Evolutionary conservation across 2,888 invertebrate genomes (phyloP).

Genomic region (Odiellus spinosus): DNA sequence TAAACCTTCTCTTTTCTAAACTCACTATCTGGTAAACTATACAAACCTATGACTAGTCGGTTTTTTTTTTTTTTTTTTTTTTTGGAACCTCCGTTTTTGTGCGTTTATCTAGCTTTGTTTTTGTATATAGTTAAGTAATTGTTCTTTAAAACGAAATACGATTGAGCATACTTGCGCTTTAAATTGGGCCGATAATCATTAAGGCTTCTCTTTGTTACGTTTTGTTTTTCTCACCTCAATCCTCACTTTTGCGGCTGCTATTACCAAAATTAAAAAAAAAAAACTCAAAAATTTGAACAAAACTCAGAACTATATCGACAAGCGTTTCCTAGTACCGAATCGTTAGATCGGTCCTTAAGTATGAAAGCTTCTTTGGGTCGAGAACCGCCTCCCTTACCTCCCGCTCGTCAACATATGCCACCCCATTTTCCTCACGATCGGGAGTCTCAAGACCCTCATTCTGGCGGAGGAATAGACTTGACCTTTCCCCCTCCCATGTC

Average conservation of each 20-base stretch:
- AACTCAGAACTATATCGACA: slow-evolving; percentile 25
- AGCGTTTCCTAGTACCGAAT: slow-evolving; percentile 26
- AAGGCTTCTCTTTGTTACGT: not conserved
- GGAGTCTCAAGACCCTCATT: slow-evolving; percentile 13
- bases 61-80: not conserved
- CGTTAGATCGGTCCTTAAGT: slow-evolving; percentile 21
- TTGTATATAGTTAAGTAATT: too few species aligned
- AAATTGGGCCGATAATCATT: too few species aligned
- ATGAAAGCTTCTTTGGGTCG: slow-evolving; percentile 12
- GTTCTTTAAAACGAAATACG: too few species aligned
- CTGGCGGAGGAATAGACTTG: slow-evolving; percentile 13
- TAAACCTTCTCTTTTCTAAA: not conserved
- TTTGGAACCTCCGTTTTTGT: too few species aligned
- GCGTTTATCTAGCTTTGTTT: not conserved
- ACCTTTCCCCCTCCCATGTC: slow-evolving; percentile 15
- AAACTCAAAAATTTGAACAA: too few species aligned
- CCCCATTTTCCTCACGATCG: slow-evolving; percentile 19
- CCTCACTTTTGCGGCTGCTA: too few species aligned
- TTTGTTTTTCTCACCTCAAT: not conserved
- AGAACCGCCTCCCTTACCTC: slow-evolving; percentile 21
- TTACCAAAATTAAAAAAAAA: too few species aligned
- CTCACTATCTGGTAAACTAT: not conserved
- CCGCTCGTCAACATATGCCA: slow-evolving; percentile 15
- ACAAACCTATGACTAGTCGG: slow-evolving; percentile 1
- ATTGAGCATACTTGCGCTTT: too few species aligned